Percentiles rank a stretch among this genome's conserved stretches.
Evolutionary conservation across 2,113 vertebrate species (phyloP).

Genomic region (Synchiropus splendidus): DNA sequence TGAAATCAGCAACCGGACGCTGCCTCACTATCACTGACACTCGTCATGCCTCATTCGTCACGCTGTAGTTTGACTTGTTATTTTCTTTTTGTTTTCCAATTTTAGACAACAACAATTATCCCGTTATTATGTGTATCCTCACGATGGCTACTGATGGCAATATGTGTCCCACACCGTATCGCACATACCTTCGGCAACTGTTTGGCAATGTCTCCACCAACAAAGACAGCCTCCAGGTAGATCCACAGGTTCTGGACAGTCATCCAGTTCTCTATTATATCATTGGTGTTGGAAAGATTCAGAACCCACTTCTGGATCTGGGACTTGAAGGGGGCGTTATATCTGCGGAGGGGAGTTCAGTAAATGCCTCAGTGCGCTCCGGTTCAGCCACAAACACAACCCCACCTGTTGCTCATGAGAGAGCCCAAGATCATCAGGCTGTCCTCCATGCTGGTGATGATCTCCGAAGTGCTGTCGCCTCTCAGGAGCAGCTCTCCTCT

Average conservation of each 20-base stretch:
- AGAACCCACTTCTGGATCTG: conserved; percentile 97
- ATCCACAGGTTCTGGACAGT: conserved; percentile 95
- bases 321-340: conserved; percentile 87
- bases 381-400: neutral
- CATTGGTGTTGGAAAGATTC: conserved; percentile 83
- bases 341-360: conserved; percentile 62
- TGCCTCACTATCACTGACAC: no score
- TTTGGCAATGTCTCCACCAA: conserved; percentile 93
- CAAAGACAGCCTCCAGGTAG: conserved; percentile 94
- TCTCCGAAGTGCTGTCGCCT: conserved; percentile 84
- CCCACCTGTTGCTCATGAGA: conserved; percentile 87
- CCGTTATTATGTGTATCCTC: no score
- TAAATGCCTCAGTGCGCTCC: no score
- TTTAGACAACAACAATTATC: no score
- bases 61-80: no score
- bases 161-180: no score
- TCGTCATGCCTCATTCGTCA: no score
- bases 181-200: conserved; percentile 85
- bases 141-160: no score
- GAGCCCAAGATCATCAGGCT: conserved; percentile 88
- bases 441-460: conserved; percentile 87
- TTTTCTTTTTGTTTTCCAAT: no score
- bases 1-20: conserved; percentile 30
- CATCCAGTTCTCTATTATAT: conserved; percentile 95
- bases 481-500: conserved; percentile 86